A percentile compares a stretch with the other conserved stretches of the same genome.
These are phyloP conservation scores for Eupithecia vulgata DNA, from an alignment of 2,888 invertebrate species.

Conservation along the genomic window DNA sequence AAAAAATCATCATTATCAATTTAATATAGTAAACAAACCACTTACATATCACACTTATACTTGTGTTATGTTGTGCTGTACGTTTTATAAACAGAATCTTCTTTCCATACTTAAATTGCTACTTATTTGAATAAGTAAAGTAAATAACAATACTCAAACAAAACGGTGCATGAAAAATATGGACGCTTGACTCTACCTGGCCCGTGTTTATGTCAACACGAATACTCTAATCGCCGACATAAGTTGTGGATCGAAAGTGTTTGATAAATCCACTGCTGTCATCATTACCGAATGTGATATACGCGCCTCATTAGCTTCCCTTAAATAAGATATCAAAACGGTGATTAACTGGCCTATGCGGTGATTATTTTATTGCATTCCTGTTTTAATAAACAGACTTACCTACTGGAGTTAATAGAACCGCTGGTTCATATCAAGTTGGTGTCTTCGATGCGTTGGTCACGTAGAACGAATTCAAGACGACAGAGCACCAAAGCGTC, in stretches of 20 bases:
- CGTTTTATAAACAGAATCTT: neutral
- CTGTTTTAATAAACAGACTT: slow-evolving; percentile 65
- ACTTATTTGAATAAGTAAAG: slow-evolving; percentile 8
- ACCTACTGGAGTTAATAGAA: slow-evolving; percentile 22
- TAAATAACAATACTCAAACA: slow-evolving; percentile 30
- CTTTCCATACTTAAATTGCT: neutral
- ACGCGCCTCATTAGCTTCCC: slow-evolving; percentile 78
- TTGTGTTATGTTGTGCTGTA: neutral
- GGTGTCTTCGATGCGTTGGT: no score
- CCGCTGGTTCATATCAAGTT: slow-evolving; percentile 15
- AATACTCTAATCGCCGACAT: slow-evolving; percentile 75
- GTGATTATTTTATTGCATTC: slow-evolving; percentile 81
- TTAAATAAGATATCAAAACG: slow-evolving; percentile 78
- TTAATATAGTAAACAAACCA: neutral
- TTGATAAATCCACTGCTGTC: slow-evolving; percentile 78
- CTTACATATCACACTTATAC: neutral
- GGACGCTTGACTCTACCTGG: slow-evolving; percentile 71
- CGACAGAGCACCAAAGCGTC: no score
- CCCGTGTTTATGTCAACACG: slow-evolving; percentile 79
- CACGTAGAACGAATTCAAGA: no score
- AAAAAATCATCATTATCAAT: no score
- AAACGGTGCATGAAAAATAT: slow-evolving; percentile 61
- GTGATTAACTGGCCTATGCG: slow-evolving; percentile 72
- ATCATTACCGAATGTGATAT: slow-evolving; percentile 80
- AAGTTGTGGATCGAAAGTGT: slow-evolving; percentile 79